Conservation (phyloP, 30 jellyfish, hydroid and myxozoan genomes). For the Turritopsis rubra region DNA sequence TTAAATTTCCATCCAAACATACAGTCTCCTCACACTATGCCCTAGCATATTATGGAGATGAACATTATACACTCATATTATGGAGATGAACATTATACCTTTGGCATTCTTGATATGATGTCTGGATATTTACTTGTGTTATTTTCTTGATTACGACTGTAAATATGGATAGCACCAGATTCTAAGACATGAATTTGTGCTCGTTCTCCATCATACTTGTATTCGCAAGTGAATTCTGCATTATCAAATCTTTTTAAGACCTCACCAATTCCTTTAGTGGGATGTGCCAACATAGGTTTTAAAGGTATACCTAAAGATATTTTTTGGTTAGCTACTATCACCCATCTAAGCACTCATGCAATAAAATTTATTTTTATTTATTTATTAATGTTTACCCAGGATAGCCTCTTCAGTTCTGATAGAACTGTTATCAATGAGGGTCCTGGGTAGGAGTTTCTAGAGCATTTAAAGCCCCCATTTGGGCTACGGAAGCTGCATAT, state of each 20-base stretch:
- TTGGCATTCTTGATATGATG: slow-evolving; percentile 66
- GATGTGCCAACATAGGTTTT: slow-evolving; percentile 98
- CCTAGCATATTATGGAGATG: no score
- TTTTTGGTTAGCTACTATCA: not conserved
- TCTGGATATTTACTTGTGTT: slow-evolving; percentile 89
- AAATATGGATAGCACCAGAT: slow-evolving; percentile 48
- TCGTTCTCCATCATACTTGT: slow-evolving; percentile 94
- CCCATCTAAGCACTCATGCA: no score
- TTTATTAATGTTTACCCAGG: no score
- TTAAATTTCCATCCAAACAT: no score
- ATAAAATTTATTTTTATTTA: no score
- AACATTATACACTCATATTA: no score
- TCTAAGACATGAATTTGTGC: slow-evolving; percentile 94
- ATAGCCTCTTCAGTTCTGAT: no score
- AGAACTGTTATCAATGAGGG: no score
- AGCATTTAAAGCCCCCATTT: not conserved
- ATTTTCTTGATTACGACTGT: slow-evolving; percentile 95
- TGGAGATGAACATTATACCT: slow-evolving; percentile 46
- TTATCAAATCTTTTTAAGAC: slow-evolving; percentile 78
- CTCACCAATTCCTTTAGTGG: slow-evolving; percentile 85
- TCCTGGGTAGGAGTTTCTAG: no score
- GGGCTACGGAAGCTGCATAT: no score
- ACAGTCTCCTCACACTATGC: no score
- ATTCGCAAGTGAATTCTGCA: slow-evolving; percentile 79
- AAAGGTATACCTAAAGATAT: slow-evolving; percentile 66